A percentile compares a stretch with the other conserved stretches of the same genome.
phyloP scores from a whole-genome alignment of 2,888 invertebrate species.

The Branchipolynoe longqiensis region DNA sequence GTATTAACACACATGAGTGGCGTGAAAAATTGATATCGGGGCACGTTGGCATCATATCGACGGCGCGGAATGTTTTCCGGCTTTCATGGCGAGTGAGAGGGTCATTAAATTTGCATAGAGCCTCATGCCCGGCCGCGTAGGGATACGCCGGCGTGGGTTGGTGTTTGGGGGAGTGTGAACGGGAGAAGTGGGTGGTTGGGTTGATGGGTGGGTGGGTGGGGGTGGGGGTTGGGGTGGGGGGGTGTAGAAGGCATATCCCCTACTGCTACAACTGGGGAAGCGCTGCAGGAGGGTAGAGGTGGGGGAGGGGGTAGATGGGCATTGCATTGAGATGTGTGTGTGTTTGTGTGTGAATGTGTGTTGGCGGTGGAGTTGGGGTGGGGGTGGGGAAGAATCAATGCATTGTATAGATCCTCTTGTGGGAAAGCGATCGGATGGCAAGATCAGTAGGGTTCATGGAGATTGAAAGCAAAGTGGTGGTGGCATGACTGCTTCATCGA shows the following conservation, averaged over 20 bases:
- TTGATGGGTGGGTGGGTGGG: background rate
- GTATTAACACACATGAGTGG: constrained; percentile 53
- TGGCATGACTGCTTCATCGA: too few relatives aligned
- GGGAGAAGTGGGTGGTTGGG: background rate
- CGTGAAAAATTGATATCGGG: constrained; percentile 56
- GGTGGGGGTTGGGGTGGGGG: background rate
- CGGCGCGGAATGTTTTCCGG: constrained; percentile 35
- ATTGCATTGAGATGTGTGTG: background rate
- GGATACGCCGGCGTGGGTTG: background rate
- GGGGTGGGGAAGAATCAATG: constrained; percentile 35
- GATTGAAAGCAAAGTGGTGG: background rate
- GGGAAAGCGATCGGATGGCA: background rate
- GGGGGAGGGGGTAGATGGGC: constrained; percentile 4
- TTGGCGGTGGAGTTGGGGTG: background rate
- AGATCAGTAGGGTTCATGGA: background rate
- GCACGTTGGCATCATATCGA: constrained; percentile 49
- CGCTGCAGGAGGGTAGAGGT: background rate
- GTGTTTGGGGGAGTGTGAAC: background rate
- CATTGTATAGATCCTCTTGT: constrained; percentile 28
- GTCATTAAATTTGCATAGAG: constrained; percentile 45
- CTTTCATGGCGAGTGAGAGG: constrained; percentile 21
- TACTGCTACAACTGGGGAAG: too few relatives aligned
- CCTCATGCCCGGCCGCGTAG: background rate
- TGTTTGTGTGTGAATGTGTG: background rate
- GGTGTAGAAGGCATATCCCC: too few relatives aligned